Base-by-base conservation (phyloP, 37 sponge, comb jelly and placozoan genomes). In the Haliclona indistincta region DNA sequence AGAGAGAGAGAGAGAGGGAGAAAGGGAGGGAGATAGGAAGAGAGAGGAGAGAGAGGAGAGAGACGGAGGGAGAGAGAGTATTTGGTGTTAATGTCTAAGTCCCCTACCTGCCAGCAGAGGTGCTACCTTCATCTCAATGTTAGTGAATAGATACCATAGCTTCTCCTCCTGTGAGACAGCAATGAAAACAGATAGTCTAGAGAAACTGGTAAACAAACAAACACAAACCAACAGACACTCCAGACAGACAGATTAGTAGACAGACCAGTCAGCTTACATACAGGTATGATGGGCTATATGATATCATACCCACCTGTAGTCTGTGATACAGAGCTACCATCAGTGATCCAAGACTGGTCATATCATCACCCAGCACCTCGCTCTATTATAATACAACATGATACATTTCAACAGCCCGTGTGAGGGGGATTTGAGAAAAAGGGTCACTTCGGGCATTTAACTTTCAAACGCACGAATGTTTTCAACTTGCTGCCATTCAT, bases 341-440 rank as follows among this genome's bases (percentile, higher is more conserved):
- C 2, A 77, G 54, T 13, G 88, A 83, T 19, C 78, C 88, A 32
- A 88, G 63, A 63, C 62, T 53, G 29, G 77, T n/a, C 23, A 88
- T 13, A 66, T 88, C 88, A 22, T 28, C 32, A 20, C 74, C 66
- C 15, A 62, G 10, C 30, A 32, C 43, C 26, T 38, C 36, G 3
- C 69, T 68, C 26, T 11, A 1, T 15, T 45, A 28, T 34, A 45
- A 5, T 4, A 8, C 37, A 30, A 32, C 5, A 25, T 65, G 15
- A 28, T 32, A 61, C n/a, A n/a, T 10, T 61, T 11, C 63, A n/a
- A n/a, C n/a, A n/a, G n/a, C n/a, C n/a, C n/a, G n/a, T n/a, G n/a
- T n/a, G n/a, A n/a, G n/a, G n/a, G n/a, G n/a, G n/a, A n/a, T n/a
- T n/a, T n/a, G n/a, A n/a, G n/a, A n/a, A n/a, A n/a, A n/a, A n/a